Conservation (phyloP, 1,140 invertebrate species). For the Lutraria rhynchaena region DNA sequence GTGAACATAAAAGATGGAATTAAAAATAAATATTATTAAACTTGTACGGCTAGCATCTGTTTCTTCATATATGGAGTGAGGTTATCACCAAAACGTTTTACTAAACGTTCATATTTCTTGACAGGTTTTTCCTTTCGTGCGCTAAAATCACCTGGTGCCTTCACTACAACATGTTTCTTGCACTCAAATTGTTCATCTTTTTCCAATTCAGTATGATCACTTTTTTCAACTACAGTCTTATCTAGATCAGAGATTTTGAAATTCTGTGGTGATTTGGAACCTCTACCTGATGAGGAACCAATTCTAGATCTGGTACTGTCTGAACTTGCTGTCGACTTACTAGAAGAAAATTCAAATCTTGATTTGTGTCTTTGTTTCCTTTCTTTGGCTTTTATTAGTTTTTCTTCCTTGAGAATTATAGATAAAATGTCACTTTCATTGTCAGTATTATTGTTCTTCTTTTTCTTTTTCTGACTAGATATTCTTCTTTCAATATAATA, state of each 20-base stretch:
- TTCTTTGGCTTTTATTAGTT: slow-evolving; percentile 4
- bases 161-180: slow-evolving; percentile 13
- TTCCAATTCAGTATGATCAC: no score
- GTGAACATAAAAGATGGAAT: no score
- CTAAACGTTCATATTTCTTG: slow-evolving; percentile 56
- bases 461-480: slow-evolving; percentile 23
- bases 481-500: neutral
- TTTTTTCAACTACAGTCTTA: no score
- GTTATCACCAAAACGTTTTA: slow-evolving; percentile 59
- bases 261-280: neutral
- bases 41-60: slow-evolving; percentile 9
- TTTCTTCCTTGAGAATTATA: slow-evolving; percentile 20
- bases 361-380: slow-evolving; percentile 16
- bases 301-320: slow-evolving; percentile 5
- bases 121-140: slow-evolving; percentile 2
- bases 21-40: no score
- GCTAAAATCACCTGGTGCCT: neutral
- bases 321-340: neutral
- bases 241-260: no score
- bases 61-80: slow-evolving; percentile 31
- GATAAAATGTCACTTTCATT: slow-evolving; percentile 12
- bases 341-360: neutral
- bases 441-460: neutral
- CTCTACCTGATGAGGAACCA: slow-evolving; percentile 16
- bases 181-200: no score